phyloP scores from a whole-genome alignment of 2,888 invertebrate genomes.

The Notodonta ziczac region DNA sequence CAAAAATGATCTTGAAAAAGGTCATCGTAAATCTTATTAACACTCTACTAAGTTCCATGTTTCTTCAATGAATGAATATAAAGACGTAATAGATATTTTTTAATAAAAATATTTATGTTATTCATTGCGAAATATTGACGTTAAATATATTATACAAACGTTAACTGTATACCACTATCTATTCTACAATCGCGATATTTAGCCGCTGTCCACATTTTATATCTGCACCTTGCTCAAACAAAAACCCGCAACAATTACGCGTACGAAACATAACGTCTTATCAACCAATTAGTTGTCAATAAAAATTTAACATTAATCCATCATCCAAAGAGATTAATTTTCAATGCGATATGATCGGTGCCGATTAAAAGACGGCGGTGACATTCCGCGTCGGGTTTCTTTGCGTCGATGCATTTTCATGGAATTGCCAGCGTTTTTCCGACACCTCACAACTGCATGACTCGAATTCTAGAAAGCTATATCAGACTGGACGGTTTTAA shows the following conservation, averaged over 20 bases:
- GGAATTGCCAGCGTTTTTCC: conserved; percentile 81
- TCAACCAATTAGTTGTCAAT: conserved; percentile 62
- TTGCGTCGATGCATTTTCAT: conserved; percentile 79
- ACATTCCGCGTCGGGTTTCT: conserved; percentile 79
- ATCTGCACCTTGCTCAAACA: conserved; percentile 80
- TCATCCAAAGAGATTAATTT: conserved; percentile 70
- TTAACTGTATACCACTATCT: conserved; percentile 48
- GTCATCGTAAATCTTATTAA: too few relatives aligned
- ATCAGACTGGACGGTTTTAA: conserved; percentile 56
- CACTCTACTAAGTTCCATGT: too few relatives aligned
- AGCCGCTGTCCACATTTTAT: conserved; percentile 63
- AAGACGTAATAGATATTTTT: background rate
- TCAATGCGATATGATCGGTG: conserved; percentile 58
- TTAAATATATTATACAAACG: conserved; percentile 39
- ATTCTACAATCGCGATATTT: conserved; percentile 57
- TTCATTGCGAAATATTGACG: conserved; percentile 29
- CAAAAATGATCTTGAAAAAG: too few relatives aligned
- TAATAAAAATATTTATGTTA: conserved; percentile 28
- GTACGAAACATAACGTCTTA: conserved; percentile 64
- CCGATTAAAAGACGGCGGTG: conserved; percentile 67
- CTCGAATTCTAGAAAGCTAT: conserved; percentile 82
- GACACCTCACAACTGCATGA: conserved; percentile 81
- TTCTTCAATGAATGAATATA: too few relatives aligned
- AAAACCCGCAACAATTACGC: conserved; percentile 82
- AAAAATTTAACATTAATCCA: conserved; percentile 69